Conservation (phyloP, 2,888 invertebrate species). For the Atethmia centrago region DNA sequence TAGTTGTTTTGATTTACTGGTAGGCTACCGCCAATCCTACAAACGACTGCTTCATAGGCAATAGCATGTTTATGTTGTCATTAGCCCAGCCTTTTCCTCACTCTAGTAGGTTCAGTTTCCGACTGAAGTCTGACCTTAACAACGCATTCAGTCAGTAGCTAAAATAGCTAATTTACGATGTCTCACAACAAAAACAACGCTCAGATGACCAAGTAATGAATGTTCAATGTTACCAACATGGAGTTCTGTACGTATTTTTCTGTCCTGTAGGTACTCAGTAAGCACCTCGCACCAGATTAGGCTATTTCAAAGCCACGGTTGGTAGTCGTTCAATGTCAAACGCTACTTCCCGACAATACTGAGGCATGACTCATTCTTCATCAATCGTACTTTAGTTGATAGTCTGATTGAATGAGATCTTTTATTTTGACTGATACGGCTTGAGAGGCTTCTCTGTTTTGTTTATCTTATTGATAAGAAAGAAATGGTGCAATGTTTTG, state of each 20-base stretch:
- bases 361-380: constrained; percentile 50
- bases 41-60: constrained; percentile 34
- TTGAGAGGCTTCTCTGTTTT: constrained; percentile 24
- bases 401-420: constrained; percentile 46
- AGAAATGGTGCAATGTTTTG: constrained; percentile 37
- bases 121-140: constrained; percentile 33
- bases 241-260: constrained; percentile 19
- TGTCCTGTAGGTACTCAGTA: constrained; percentile 36
- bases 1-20: constrained; percentile 14
- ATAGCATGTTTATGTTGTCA: constrained; percentile 29
- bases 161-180: constrained; percentile 24
- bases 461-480: constrained; percentile 39
- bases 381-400: constrained; percentile 49
- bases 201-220: not conserved
- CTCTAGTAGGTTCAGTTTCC: constrained; percentile 47
- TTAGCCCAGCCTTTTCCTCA: constrained; percentile 54
- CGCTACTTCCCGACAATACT: constrained; percentile 58
- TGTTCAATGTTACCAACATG: constrained; percentile 35
- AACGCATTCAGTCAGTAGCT: constrained; percentile 1
- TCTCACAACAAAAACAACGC: not conserved
- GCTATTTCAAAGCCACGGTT: constrained; percentile 64
- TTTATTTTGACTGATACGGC: constrained; percentile 49
- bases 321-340: constrained; percentile 61
- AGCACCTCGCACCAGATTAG: constrained; percentile 55
- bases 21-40: constrained; percentile 6